Evolutionary conservation across 2,888 invertebrate genomes (phyloP).

Genomic region (Meiosimyza decipiens): DNA sequence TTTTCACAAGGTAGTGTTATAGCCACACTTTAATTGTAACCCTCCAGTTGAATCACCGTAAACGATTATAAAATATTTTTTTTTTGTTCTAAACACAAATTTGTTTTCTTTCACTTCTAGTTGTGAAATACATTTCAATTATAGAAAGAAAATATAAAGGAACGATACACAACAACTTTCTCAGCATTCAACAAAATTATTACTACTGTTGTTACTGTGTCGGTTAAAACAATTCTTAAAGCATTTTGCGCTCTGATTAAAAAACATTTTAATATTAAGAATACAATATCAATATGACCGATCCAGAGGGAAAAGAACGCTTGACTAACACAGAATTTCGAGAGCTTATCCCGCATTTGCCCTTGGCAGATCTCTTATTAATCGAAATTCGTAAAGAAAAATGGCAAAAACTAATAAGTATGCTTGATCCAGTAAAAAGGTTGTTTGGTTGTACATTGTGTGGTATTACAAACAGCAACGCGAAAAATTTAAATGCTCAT

Average conservation of each 20-base stretch:
- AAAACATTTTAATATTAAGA: neutral
- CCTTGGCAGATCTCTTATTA: slow-evolving; percentile 49
- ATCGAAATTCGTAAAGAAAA: slow-evolving; percentile 49
- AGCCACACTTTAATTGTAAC: too few species aligned
- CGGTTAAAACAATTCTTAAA: slow-evolving; percentile 20
- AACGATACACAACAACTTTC: slow-evolving; percentile 18
- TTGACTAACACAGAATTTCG: slow-evolving; percentile 45
- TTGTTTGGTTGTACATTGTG: slow-evolving; percentile 54
- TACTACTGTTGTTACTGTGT: slow-evolving; percentile 35
- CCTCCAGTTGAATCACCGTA: too few species aligned
- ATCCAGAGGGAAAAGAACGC: slow-evolving; percentile 40
- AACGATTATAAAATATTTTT: neutral
- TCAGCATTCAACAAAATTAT: neutral
- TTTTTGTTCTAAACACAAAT: slow-evolving; percentile 34
- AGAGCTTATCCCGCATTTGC: slow-evolving; percentile 46
- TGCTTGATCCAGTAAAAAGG: slow-evolving; percentile 36
- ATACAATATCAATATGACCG: slow-evolving; percentile 33
- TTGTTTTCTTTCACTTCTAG: slow-evolving; percentile 49
- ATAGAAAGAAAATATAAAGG: slow-evolving; percentile 37
- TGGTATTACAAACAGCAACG: slow-evolving; percentile 50
- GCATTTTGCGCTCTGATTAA: slow-evolving; percentile 9
- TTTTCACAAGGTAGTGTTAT: too few species aligned
- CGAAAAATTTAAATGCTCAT: slow-evolving; percentile 55
- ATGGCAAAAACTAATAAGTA: slow-evolving; percentile 49
- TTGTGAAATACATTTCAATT: slow-evolving; percentile 45